Percentiles rank a stretch among this genome's conserved stretches.
phyloP scores from a whole-genome alignment of 2,113 vertebrate species.

The Nycticryphes semicollaris region DNA sequence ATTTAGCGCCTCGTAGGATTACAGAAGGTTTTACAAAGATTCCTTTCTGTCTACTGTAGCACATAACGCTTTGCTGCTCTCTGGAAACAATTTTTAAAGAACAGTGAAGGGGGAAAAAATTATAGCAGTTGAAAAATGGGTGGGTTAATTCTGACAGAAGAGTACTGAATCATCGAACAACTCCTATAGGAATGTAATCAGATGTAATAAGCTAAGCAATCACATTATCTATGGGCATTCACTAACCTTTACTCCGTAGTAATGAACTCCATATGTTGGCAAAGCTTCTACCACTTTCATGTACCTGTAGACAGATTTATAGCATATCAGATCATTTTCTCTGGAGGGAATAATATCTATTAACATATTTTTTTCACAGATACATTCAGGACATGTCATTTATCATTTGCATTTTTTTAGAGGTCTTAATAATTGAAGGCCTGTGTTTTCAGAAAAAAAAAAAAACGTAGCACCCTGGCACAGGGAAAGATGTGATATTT shows the following conservation, averaged over 20 bases:
- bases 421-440: neutral
- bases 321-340: constrained; percentile 13
- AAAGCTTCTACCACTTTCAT: constrained; percentile 93
- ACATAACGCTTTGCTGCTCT: neutral
- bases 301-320: constrained; percentile 84
- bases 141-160: neutral
- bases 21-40: neutral
- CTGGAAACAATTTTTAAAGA: neutral
- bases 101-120: neutral
- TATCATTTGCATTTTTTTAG: constrained; percentile 17
- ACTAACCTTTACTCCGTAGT: constrained; percentile 96
- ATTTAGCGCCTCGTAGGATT: neutral
- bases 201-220: neutral
- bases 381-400: neutral
- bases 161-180: neutral
- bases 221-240: neutral
- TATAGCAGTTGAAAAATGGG: neutral
- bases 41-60: neutral
- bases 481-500: neutral
- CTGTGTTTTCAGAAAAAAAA: neutral
- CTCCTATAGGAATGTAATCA: constrained; percentile 43
- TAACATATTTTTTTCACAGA: constrained; percentile 5
- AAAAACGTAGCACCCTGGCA: neutral
- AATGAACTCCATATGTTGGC: constrained; percentile 97
- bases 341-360: constrained; percentile 14